A percentile compares a stretch with the other conserved stretches of the same genome.
Conservation (phyloP, 2,888 invertebrate genomes). For the Acanthopleura granulata region DNA sequence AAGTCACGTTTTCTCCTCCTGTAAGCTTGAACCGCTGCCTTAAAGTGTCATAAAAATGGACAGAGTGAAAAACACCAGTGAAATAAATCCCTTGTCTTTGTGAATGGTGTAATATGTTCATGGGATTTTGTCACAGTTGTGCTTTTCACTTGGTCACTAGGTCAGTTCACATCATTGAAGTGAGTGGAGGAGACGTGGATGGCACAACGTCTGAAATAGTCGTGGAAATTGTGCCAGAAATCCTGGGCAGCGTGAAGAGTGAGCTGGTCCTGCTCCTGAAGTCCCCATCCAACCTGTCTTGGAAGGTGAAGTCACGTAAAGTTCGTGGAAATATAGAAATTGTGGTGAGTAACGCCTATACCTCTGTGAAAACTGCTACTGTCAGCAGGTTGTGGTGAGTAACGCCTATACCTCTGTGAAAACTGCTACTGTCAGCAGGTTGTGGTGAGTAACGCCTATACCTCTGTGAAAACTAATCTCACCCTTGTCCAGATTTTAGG, state of each 20-base stretch:
- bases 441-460: slow-evolving; percentile 55
- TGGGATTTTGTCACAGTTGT: no score
- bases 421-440: no score
- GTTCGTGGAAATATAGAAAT: slow-evolving; percentile 64
- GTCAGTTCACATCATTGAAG: slow-evolving; percentile 21
- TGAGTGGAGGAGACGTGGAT: neutral
- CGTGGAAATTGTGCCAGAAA: slow-evolving; percentile 44
- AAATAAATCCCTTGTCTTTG: no score
- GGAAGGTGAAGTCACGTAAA: slow-evolving; percentile 62
- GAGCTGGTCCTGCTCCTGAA: slow-evolving; percentile 66
- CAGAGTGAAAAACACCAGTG: no score
- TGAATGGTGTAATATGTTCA: no score
- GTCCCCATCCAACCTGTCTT: slow-evolving; percentile 61
- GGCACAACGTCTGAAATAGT: slow-evolving; percentile 34
- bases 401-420: neutral
- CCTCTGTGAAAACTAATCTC: neutral
- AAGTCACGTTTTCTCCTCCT: no score
- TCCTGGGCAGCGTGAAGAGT: slow-evolving; percentile 31
- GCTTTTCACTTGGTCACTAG: neutral
- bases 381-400: slow-evolving; percentile 69
- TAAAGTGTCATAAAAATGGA: no score
- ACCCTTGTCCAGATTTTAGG: no score
- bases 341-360: slow-evolving; percentile 55
- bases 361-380: neutral
- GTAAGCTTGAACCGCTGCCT: no score